Evolutionary conservation across 1,140 invertebrate species (phyloP).

Genomic region (Adoxophyes honmai): DNA sequence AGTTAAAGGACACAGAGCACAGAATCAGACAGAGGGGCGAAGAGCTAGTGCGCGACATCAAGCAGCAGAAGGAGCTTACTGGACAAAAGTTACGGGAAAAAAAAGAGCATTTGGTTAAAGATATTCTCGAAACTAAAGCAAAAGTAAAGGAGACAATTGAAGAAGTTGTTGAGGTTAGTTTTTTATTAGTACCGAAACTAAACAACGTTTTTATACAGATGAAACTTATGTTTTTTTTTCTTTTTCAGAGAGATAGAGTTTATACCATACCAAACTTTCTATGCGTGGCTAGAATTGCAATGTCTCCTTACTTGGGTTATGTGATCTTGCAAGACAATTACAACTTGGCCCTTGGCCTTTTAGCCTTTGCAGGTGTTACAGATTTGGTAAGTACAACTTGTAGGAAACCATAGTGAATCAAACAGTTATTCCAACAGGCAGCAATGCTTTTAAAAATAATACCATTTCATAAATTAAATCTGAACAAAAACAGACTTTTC

Average conservation of each 20-base stretch:
- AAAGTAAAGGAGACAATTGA: slow-evolving; percentile 82
- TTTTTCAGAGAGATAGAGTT: slow-evolving; percentile 90
- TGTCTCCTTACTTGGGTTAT: slow-evolving; percentile 92
- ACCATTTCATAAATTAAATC: too few species aligned
- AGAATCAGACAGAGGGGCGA: slow-evolving; percentile 76
- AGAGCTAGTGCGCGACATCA: slow-evolving; percentile 78
- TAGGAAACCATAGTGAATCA: too few species aligned
- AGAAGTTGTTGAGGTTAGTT: slow-evolving; percentile 80
- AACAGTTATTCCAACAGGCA: too few species aligned
- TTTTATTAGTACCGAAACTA: slow-evolving; percentile 14
- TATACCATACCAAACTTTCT: slow-evolving; percentile 95
- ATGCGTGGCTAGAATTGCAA: slow-evolving; percentile 88
- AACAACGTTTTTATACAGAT: too few species aligned
- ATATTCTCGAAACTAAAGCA: slow-evolving; percentile 82
- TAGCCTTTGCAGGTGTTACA: slow-evolving; percentile 88
- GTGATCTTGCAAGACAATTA: slow-evolving; percentile 88
- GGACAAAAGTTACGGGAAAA: slow-evolving; percentile 77
- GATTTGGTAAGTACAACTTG: slow-evolving; percentile 83
- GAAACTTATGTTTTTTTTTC: slow-evolving; percentile 8
- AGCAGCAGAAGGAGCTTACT: slow-evolving; percentile 71
- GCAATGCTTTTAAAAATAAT: too few species aligned
- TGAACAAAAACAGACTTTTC: too few species aligned
- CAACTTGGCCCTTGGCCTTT: slow-evolving; percentile 83
- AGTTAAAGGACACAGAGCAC: slow-evolving; percentile 77
- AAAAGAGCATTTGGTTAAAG: slow-evolving; percentile 80